Conservation (phyloP, 2,113 vertebrate species). For the Genyomyrus donnyi region DNA sequence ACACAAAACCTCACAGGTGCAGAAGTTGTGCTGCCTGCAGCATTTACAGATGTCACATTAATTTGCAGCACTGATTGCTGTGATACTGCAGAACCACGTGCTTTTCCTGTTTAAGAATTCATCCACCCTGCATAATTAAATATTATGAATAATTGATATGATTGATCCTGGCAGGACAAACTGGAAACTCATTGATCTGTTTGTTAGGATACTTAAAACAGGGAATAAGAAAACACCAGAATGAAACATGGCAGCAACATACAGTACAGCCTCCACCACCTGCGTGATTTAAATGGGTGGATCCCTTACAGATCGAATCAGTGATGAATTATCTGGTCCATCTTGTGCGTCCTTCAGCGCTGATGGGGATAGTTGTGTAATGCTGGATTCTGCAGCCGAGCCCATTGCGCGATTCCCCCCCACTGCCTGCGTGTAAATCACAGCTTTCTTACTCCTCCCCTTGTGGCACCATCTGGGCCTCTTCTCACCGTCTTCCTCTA, state of each 20-base stretch:
- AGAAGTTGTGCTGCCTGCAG: neutral
- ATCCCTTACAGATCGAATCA: neutral
- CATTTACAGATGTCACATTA: neutral
- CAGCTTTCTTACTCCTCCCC: neutral
- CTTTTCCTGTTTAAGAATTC: neutral
- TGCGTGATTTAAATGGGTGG: neutral
- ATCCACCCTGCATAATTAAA: neutral
- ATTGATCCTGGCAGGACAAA: neutral
- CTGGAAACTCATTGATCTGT: neutral
- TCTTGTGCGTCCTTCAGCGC: neutral
- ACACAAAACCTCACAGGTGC: neutral
- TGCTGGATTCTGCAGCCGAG: neutral
- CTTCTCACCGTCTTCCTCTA: neutral
- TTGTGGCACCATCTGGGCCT: neutral
- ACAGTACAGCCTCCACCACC: neutral
- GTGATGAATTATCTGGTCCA: neutral
- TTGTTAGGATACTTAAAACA: neutral
- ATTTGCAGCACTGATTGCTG: neutral
- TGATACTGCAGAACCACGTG: neutral
- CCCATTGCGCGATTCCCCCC: neutral
- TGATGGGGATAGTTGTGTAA: neutral
- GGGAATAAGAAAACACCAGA: neutral
- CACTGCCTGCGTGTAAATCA: neutral
- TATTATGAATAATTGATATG: neutral
- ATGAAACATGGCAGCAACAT: neutral